phyloP scores from a whole-genome alignment of 2,797 vertebrate genomes.

The Acrocephalus scirpaceus region DNA sequence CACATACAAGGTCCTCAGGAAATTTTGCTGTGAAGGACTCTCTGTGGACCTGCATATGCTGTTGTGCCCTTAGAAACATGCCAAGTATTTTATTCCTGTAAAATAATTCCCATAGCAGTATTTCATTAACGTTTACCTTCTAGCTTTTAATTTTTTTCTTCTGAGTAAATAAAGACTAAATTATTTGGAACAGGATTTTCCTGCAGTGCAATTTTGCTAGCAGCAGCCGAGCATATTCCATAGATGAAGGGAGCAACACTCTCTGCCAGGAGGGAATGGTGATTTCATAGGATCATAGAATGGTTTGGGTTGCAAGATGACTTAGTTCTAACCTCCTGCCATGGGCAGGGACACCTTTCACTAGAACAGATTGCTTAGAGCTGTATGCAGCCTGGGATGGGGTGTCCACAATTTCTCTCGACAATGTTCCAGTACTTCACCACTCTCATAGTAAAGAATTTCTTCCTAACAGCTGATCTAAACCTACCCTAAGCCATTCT shows the following conservation, averaged over 20 bases:
- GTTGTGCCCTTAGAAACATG: not conserved
- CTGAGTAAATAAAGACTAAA: not conserved
- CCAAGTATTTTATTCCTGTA: not conserved
- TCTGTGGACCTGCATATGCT: not conserved
- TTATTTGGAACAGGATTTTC: not conserved
- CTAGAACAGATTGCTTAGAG: not conserved
- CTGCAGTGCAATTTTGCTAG: not conserved
- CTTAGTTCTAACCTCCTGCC: not conserved
- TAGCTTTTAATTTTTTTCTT: not conserved
- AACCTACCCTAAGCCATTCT: not conserved
- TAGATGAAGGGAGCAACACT: not conserved
- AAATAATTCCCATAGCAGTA: not conserved
- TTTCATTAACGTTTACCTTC: not conserved
- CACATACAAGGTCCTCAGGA: not conserved
- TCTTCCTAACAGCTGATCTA: not conserved
- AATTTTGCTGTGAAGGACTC: not conserved
- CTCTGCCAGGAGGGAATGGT: not conserved
- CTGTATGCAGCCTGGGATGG: not conserved
- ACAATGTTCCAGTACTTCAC: not conserved
- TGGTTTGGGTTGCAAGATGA: not conserved
- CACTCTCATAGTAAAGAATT: not conserved
- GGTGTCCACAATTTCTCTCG: not conserved
- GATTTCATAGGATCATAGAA: not conserved
- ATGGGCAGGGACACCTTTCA: not conserved
- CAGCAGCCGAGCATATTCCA: accelerated